A percentile compares a stretch with the other conserved stretches of the same genome.
Conservation (phyloP, 2,113 vertebrate genomes). For the Felis chaus region DNA sequence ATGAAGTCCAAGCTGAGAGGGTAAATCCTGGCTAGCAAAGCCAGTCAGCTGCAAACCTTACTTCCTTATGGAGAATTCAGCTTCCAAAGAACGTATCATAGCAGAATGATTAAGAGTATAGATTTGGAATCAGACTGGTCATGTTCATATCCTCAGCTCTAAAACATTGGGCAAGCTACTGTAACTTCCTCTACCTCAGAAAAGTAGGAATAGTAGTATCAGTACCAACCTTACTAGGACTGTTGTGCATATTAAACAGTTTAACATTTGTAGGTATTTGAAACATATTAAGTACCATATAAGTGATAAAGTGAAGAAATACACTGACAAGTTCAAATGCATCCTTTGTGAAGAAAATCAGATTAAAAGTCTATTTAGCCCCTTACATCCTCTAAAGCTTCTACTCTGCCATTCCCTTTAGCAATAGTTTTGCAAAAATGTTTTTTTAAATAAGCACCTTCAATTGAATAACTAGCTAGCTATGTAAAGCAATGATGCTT, state of each 20-base stretch:
- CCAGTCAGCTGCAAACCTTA: not conserved
- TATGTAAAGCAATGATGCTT: not conserved
- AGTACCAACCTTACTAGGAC: not conserved
- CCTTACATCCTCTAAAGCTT: not conserved
- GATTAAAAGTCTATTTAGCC: not conserved
- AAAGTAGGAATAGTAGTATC: not conserved
- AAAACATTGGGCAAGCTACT: not conserved
- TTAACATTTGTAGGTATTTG: not conserved
- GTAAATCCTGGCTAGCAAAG: not conserved
- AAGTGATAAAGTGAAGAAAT: not conserved
- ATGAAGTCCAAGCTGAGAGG: not conserved
- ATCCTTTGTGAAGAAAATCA: not conserved
- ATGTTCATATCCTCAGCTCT: not conserved
- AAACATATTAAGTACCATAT: not conserved
- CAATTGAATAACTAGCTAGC: not conserved
- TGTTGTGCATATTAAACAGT: not conserved
- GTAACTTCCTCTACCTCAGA: not conserved
- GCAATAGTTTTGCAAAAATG: not conserved
- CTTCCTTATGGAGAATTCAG: not conserved
- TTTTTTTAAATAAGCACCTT: conserved; percentile 2
- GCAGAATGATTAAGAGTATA: not conserved
- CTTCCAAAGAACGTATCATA: not conserved
- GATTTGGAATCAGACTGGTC: not conserved
- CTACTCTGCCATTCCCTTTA: not conserved
- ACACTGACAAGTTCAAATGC: not conserved